phyloP scores from a whole-genome alignment of 2,113 vertebrate genomes.

The Calidris pygmaea region DNA sequence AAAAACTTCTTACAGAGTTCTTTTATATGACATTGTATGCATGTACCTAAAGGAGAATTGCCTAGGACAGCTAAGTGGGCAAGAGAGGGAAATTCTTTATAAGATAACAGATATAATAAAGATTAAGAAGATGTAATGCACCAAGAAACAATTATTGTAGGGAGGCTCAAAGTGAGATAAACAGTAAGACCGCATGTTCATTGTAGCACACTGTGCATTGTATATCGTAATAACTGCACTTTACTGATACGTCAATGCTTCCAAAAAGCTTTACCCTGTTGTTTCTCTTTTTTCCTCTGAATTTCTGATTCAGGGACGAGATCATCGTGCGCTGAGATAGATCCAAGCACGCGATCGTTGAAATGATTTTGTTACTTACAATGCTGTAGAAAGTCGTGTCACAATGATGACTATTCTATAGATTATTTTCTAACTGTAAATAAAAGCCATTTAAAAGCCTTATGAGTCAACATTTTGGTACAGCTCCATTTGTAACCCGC shows the following conservation, averaged over 20 bases:
- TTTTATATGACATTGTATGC: neutral
- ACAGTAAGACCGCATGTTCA: neutral
- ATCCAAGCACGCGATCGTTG: fast-evolving
- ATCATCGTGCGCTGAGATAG: neutral
- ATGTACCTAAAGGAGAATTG: neutral
- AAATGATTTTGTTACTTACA: neutral
- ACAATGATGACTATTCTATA: neutral
- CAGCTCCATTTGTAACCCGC: neutral
- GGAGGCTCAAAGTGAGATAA: neutral
- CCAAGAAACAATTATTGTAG: neutral
- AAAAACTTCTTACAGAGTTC: neutral
- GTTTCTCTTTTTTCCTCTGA: neutral
- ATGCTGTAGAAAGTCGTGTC: neutral
- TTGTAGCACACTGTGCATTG: neutral
- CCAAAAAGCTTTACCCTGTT: neutral
- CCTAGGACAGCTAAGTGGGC: neutral
- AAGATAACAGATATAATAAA: neutral
- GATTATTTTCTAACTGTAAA: neutral
- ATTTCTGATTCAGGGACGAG: neutral
- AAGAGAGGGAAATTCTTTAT: neutral
- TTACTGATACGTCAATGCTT: neutral
- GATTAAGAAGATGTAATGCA: neutral
- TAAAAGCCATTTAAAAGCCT: neutral
- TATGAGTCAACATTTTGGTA: neutral
- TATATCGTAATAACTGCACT: neutral